Conservation (phyloP, 2,113 vertebrate species). For the Boulengeromyrus knoepffleri region DNA sequence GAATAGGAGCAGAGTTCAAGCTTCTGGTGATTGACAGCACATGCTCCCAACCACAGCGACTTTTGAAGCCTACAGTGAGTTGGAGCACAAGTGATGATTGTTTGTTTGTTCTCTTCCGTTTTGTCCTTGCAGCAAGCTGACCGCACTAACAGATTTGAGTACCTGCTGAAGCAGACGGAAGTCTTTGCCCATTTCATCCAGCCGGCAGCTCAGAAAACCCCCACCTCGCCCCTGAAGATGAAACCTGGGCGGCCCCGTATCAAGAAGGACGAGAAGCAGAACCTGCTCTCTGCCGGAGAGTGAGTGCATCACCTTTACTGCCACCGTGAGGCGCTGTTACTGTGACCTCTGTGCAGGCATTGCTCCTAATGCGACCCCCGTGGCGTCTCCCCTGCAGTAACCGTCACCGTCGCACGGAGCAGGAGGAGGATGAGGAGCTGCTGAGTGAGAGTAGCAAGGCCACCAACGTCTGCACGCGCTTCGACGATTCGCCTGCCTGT, state of each 20-base stretch:
- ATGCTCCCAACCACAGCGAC: not conserved
- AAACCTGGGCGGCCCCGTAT: conserved; percentile 92
- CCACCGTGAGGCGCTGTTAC: not conserved
- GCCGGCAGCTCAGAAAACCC: conserved; percentile 95
- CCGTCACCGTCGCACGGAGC: conserved; percentile 90
- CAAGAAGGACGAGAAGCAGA: conserved; percentile 96
- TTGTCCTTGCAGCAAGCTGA: conserved; percentile 77
- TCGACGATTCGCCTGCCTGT: conserved; percentile 95
- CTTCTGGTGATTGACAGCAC: not conserved
- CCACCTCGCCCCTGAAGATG: conserved; percentile 96
- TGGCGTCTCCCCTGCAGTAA: conserved; percentile 58
- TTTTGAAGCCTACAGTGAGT: not conserved
- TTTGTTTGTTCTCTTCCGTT: not conserved
- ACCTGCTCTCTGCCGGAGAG: conserved; percentile 88
- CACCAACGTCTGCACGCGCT: conserved; percentile 89
- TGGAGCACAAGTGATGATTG: not conserved
- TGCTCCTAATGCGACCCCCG: not conserved
- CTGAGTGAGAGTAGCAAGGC: conserved; percentile 89
- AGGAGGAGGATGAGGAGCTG: conserved; percentile 94
- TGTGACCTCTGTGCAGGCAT: not conserved
- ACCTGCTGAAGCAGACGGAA: conserved; percentile 95
- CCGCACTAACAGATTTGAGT: conserved; percentile 95
- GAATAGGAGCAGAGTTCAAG: not conserved
- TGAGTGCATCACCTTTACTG: conserved; percentile 60
- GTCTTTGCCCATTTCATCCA: conserved; percentile 98